Conservation (phyloP, 53 echinoderm and acorn worm species). For the Mesocentrotus franciscanus region DNA sequence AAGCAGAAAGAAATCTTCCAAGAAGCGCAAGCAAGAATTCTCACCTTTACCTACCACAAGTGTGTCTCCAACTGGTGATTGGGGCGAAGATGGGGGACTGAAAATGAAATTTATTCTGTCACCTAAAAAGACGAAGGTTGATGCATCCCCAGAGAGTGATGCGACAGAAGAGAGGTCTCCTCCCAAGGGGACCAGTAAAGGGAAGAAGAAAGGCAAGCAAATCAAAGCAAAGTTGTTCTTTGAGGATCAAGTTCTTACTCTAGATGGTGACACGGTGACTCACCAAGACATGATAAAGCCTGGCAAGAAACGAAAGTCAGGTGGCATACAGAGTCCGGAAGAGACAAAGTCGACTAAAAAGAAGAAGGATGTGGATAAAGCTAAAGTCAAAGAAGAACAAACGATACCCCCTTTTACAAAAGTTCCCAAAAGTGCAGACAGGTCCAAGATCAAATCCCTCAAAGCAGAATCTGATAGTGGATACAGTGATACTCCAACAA, state of each 20-base stretch:
- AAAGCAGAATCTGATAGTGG: slow-evolving; percentile 75
- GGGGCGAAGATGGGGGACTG: slow-evolving; percentile 67
- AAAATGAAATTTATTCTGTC: slow-evolving; percentile 76
- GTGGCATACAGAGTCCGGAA: background rate
- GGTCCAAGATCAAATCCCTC: slow-evolving; percentile 52
- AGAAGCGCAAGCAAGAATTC: slow-evolving; percentile 42
- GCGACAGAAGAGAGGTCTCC: slow-evolving; percentile 29
- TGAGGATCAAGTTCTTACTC: slow-evolving; percentile 60
- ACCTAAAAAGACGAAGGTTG: slow-evolving; percentile 65
- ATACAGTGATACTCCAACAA: slow-evolving; percentile 68
- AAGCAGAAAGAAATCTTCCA: slow-evolving; percentile 29
- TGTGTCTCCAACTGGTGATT: slow-evolving; percentile 54
- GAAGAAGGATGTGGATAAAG: slow-evolving; percentile 72
- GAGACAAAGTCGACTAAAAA: slow-evolving; percentile 57
- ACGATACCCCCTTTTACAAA: slow-evolving; percentile 46
- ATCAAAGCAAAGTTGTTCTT: slow-evolving; percentile 73
- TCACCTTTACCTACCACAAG: slow-evolving; percentile 49
- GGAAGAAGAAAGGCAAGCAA: slow-evolving; percentile 67
- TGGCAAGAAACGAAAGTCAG: slow-evolving; percentile 52
- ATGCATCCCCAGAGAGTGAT: slow-evolving; percentile 48
- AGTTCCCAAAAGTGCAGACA: slow-evolving; percentile 61
- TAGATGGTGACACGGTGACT: slow-evolving; percentile 66
- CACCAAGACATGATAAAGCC: slow-evolving; percentile 10
- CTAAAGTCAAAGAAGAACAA: slow-evolving; percentile 44
- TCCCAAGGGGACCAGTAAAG: background rate